Evolutionary conservation across 2,888 invertebrate genomes (phyloP).

Genomic region (Agrypnus murinus): DNA sequence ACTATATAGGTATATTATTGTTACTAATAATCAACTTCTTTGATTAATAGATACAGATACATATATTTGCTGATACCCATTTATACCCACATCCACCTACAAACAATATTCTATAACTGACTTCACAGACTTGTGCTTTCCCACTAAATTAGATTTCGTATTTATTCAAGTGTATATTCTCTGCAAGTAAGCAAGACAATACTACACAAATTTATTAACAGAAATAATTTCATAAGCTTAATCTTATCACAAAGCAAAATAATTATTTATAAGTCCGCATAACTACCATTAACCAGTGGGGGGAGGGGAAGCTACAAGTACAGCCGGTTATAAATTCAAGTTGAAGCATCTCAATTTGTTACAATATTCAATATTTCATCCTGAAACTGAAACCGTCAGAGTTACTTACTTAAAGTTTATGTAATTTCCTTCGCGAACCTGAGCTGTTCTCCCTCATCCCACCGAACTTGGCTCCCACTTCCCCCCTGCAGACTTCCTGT

Average conservation of each 20-base stretch:
- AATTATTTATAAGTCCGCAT: background rate
- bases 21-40: too few relatives aligned
- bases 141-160: constrained; percentile 5
- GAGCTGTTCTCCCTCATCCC: constrained; percentile 57
- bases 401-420: constrained; percentile 70
- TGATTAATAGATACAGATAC: too few relatives aligned
- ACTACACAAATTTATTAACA: background rate
- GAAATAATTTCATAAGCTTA: background rate
- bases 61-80: too few relatives aligned
- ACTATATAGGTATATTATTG: too few relatives aligned
- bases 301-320: too few relatives aligned
- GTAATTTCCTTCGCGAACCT: constrained; percentile 70
- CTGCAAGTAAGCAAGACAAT: constrained; percentile 11
- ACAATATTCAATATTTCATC: constrained; percentile 50
- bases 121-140: constrained; percentile 5
- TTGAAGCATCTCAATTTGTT: constrained; percentile 36
- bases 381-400: constrained; percentile 63
- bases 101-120: too few relatives aligned
- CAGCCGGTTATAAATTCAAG: constrained; percentile 6
- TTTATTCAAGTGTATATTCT: constrained; percentile 22
- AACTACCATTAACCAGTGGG: background rate
- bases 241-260: background rate
- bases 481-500: constrained; percentile 57
- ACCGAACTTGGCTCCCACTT: constrained; percentile 44
- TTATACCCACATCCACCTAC: too few relatives aligned